Evolutionary conservation across 2,797 vertebrate species (phyloP).

Genomic region (Chrysocyon brachyurus): DNA sequence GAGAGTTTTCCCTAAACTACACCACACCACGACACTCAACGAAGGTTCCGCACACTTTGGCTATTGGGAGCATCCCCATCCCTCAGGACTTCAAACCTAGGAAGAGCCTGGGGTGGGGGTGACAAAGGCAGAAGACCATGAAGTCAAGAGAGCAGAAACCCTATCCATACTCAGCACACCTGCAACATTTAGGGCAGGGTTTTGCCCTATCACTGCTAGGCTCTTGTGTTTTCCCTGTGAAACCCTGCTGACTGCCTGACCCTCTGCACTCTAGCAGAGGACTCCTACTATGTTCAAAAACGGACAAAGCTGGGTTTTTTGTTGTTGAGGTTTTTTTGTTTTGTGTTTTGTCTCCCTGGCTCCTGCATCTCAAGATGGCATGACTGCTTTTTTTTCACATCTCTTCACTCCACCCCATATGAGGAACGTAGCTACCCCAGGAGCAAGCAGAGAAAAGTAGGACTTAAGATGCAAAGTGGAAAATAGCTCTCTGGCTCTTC

Average conservation of each 20-base stretch:
- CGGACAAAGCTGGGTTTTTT: background rate
- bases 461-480: conserved; percentile 3
- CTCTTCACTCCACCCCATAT: background rate
- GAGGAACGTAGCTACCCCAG: background rate
- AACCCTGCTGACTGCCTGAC: background rate
- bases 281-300: background rate
- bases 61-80: background rate
- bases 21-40: background rate
- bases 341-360: background rate
- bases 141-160: background rate
- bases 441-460: conserved; percentile 23
- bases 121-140: background rate
- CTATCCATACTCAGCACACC: background rate
- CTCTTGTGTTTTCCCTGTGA: background rate
- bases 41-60: background rate
- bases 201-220: background rate
- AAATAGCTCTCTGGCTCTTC: background rate
- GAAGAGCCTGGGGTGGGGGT: background rate
- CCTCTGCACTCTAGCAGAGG: background rate
- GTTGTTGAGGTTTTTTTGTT: too few relatives aligned
- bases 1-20: background rate
- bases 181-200: background rate
- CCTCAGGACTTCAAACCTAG: background rate
- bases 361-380: background rate
- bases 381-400: conserved; percentile 44